These are phyloP conservation scores for Sinohyriopsis cumingii DNA, from an alignment of 2,888 invertebrate species.

Conservation along the genomic window DNA sequence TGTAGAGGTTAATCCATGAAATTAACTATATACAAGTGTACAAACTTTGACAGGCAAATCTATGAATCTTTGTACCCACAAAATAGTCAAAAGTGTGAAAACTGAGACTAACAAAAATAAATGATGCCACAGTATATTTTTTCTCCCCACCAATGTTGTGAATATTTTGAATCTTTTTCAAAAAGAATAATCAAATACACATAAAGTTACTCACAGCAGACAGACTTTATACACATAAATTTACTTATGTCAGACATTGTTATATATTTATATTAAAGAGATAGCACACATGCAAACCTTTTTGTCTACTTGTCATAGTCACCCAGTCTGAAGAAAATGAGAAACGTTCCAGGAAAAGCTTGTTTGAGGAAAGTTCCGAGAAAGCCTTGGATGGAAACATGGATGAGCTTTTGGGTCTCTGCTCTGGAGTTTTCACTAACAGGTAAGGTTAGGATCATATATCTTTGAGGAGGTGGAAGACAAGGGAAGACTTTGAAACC, in stretches of 20 bases:
- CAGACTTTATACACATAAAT: neutral
- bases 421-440: slow-evolving; percentile 76
- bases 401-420: slow-evolving; percentile 71
- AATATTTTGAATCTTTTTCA: too few species aligned
- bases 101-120: too few species aligned
- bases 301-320: slow-evolving; percentile 7
- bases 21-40: too few species aligned
- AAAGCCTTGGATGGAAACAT: slow-evolving; percentile 40
- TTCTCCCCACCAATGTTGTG: too few species aligned
- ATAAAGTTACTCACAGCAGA: neutral
- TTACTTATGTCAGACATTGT: neutral
- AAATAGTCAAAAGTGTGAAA: too few species aligned
- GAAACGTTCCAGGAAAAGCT: slow-evolving; percentile 36
- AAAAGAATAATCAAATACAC: too few species aligned
- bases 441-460: slow-evolving; percentile 13
- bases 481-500: neutral
- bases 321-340: slow-evolving; percentile 23
- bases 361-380: slow-evolving; percentile 38
- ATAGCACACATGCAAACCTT: too few species aligned
- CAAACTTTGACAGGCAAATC: too few species aligned
- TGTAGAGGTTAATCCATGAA: too few species aligned
- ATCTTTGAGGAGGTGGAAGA: neutral
- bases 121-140: too few species aligned
- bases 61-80: too few species aligned
- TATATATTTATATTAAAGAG: too few species aligned